Evolutionary conservation across 2,113 vertebrate genomes (phyloP).

Genomic region (Semnornis frantzii): DNA sequence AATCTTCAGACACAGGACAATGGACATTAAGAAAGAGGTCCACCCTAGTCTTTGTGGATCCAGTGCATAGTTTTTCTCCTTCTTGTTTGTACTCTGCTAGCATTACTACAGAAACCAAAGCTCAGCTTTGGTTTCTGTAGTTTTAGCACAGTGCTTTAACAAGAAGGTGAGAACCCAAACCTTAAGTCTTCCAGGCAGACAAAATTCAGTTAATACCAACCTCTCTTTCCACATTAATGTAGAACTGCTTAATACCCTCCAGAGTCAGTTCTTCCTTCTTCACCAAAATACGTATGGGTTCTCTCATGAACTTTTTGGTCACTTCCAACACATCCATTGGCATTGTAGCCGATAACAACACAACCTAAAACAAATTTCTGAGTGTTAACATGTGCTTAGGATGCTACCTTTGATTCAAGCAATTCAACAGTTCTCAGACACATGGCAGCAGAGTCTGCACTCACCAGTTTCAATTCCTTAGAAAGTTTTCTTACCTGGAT

Average conservation of each 20-base stretch:
- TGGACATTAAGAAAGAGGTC: slow-evolving; percentile 88
- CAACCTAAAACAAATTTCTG: slow-evolving; percentile 77
- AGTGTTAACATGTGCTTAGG: accelerated
- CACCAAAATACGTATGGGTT: slow-evolving; percentile 95
- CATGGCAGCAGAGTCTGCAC: not conserved
- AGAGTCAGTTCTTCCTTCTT: slow-evolving; percentile 98
- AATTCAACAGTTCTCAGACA: not conserved
- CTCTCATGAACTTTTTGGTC: slow-evolving; percentile 99
- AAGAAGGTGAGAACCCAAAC: slow-evolving; percentile 68
- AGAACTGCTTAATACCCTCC: slow-evolving; percentile 99
- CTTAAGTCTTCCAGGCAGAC: not conserved
- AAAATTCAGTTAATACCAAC: slow-evolving; percentile 56
- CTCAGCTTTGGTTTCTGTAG: slow-evolving; percentile 53
- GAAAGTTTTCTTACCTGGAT: slow-evolving; percentile 85
- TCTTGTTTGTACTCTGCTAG: slow-evolving; percentile 81
- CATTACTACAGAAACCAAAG: slow-evolving; percentile 78
- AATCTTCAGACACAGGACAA: slow-evolving; percentile 78
- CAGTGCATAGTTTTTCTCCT: slow-evolving; percentile 76
- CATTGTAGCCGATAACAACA: slow-evolving; percentile 97
- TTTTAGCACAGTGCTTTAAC: slow-evolving; percentile 84
- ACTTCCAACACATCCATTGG: slow-evolving; percentile 98
- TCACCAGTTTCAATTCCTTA: accelerated
- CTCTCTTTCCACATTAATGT: slow-evolving; percentile 98
- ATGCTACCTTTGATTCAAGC: not conserved
- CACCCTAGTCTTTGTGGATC: slow-evolving; percentile 73